A percentile compares a stretch with the other conserved stretches of the same genome.
phyloP scores from a whole-genome alignment of 2,888 invertebrate species.

The Salticus scenicus region DNA sequence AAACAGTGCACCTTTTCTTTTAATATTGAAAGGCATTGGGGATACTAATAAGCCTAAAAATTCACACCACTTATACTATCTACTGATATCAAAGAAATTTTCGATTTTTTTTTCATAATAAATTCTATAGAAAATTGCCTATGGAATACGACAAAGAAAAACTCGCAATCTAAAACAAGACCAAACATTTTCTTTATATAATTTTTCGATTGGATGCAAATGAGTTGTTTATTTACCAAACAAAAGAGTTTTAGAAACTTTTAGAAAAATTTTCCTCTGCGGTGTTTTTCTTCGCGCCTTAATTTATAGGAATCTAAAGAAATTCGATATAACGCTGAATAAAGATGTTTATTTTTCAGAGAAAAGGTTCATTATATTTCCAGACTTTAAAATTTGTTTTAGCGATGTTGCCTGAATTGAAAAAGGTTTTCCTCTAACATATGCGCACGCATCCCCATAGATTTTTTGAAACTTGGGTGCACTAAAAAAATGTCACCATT shows the following conservation, averaged over 20 bases:
- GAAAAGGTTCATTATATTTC: not conserved
- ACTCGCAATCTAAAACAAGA: not conserved
- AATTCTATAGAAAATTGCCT: too few relatives aligned
- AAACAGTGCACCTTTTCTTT: too few relatives aligned
- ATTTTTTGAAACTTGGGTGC: too few relatives aligned
- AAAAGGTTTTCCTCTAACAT: not conserved
- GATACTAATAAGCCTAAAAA: too few relatives aligned
- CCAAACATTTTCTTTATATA: not conserved
- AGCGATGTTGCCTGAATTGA: not conserved
- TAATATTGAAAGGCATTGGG: too few relatives aligned
- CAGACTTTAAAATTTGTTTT: not conserved
- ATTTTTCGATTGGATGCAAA: not conserved
- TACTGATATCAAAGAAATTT: too few relatives aligned
- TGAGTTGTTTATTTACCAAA: slow-evolving; percentile 7
- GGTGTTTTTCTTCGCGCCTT: not conserved
- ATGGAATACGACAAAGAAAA: not conserved
- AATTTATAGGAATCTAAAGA: not conserved
- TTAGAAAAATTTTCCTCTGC: not conserved
- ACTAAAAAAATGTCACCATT: too few relatives aligned
- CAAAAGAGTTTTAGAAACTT: not conserved
- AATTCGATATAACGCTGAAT: not conserved
- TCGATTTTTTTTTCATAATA: too few relatives aligned
- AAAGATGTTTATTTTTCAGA: slow-evolving; percentile 3
- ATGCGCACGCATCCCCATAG: not conserved
- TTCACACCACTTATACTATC: too few relatives aligned